Base-by-base conservation (phyloP, 2,113 vertebrate species). In the Lophius piscatorius region DNA sequence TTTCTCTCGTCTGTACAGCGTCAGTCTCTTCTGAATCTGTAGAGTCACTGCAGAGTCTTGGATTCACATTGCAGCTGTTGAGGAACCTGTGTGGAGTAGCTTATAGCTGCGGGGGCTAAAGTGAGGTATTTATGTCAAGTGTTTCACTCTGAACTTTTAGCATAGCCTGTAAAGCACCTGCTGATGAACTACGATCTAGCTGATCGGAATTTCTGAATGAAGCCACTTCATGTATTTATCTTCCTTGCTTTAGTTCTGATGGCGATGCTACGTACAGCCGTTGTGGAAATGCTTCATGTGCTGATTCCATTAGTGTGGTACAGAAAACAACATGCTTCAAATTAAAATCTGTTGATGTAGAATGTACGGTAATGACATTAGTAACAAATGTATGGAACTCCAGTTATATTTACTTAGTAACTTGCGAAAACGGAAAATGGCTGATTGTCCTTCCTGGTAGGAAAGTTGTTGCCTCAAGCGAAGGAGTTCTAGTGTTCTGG, bases 41-140 rank as follows among this genome's bases (percentile, higher is more conserved):
- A 14, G 23, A 6, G 33, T 64, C 2, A 21, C 29, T 9, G 54
- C 26, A 23, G 46, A 13, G 47, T 41, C 48, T 31, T 5, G 10
- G 60, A 55, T 82, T 84, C 80, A 85, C 73, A 80, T 78, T 83
- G 77, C 61, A 70, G 81, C 74, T 31, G 72, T 24, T 41, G 59
- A 75, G 49, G 50, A 63, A 61, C 55, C 40, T 48, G 70, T 10
- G 54, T 40, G 57, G 51, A 39, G 52, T 63, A 86, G 81, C 77
- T 84, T 84, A 78, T 75, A 46, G 55, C 67, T 63, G 69, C 46
- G 40, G 23, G 34, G 21, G 44, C 18, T 23, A 9, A 28, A 12
- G 73, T 82, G 84, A 85, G 82, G 86, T 87, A 85, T 85, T 55
- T 77, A 66, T 35, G 80, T 78, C 29, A 31, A 3, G 3, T 31